Evolutionary conservation across 2,113 vertebrate species (phyloP), one percentile per base, ranked within the genome.

Genomic region (Pleuronectes platessa): DNA sequence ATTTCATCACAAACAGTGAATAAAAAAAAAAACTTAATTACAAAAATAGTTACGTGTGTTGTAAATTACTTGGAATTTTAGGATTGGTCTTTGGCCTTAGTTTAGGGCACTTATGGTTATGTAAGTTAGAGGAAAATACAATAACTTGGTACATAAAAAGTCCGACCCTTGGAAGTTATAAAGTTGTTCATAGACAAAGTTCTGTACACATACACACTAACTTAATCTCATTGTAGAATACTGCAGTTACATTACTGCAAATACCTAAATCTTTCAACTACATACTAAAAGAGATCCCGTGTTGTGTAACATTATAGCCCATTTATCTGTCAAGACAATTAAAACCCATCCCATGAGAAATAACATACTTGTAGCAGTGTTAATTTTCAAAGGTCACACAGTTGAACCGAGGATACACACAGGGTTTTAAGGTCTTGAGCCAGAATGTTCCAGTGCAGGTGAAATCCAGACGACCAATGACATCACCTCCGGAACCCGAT

Each of bases 391-490:
- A 86, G 64, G 81, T 86, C 69, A 73, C 15, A 6, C 45, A 68
- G 64, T 31, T 79, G 64, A 69, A 78, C 64, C 54, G 35, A 58
- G 72, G n/a, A 27, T 5, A 14, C 66, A 71, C 49, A 54, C 61
- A 23, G 4, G 54, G 67, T 79, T 79, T 81, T 71, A 35, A 85
- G 66, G 85, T 72, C 71, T 65, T 51, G 58, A 75, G 55, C 70
- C 66, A 78, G 73, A 77, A 80, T 31, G 72, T 84, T 49, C 40
- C 1, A 74, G 69, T 76, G 67, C 59, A 75, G 79, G 73, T 91
- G 92, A 93, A 92, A 93, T 92, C 89, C 83, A 89, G 79, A 89
- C 79, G 80, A 55, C 84, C 74, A 51, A 55, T 90, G 90, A 92
- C 88, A 91, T 85, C 75, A 67, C 62, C 72, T 60, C 71, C 64